These are phyloP conservation scores for Ormyrus labotus DNA, from an alignment of 2,888 invertebrate genomes.

Conservation along the genomic window DNA sequence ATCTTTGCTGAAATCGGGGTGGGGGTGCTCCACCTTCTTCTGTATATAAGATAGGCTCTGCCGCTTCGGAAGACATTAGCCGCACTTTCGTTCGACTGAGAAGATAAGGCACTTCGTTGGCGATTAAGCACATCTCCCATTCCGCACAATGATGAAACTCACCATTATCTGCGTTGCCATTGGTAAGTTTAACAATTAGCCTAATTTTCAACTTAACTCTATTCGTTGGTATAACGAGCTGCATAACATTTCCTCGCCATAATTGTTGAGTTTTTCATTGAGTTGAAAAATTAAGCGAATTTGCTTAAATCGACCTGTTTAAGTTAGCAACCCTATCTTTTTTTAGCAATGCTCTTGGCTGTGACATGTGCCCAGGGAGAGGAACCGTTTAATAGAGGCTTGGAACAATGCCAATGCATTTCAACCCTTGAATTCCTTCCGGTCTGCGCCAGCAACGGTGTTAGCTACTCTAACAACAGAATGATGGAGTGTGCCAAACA, in stretches of 20 bases:
- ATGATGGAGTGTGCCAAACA: constrained; percentile 42
- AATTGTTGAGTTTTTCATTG: too few species aligned
- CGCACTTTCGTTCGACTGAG: not conserved
- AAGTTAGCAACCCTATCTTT: too few species aligned
- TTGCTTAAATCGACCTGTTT: too few species aligned
- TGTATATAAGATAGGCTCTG: constrained; percentile 26
- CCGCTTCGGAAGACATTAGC: not conserved
- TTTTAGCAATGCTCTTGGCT: too few species aligned
- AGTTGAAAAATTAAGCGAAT: too few species aligned
- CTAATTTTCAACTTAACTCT: too few species aligned
- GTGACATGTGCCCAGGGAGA: not conserved
- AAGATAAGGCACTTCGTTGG: constrained; percentile 24
- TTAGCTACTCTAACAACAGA: constrained; percentile 32
- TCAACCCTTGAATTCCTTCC: constrained; percentile 35
- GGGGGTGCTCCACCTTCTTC: constrained; percentile 19
- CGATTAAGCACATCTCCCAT: not conserved
- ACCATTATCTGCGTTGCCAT: constrained; percentile 20
- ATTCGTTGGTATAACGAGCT: too few species aligned
- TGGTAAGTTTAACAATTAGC: constrained; percentile 17
- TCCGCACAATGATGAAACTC: constrained; percentile 41
- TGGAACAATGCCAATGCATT: constrained; percentile 17
- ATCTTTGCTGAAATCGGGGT: not conserved
- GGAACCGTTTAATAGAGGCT: not conserved
- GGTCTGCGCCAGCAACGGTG: constrained; percentile 41
- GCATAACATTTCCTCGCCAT: too few species aligned